These are phyloP conservation scores for Brachionus paranguensis DNA, from an alignment of 1,140 invertebrate genomes.

Conservation along the genomic window DNA sequence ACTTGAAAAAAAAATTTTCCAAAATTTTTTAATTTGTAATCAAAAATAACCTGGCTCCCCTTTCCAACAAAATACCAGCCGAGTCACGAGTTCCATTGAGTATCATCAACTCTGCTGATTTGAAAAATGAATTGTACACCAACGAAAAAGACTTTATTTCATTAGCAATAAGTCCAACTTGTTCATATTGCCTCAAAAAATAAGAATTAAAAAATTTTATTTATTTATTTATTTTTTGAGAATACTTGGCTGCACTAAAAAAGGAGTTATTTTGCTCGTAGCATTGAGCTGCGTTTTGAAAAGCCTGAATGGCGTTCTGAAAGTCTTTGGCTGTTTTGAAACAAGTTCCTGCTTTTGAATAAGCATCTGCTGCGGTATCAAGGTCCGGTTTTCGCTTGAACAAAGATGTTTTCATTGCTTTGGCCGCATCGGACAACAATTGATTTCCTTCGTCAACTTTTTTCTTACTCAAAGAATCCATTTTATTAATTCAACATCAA, in stretches of 20 bases:
- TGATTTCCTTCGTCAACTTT: constrained; percentile 16
- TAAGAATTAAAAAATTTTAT: not conserved
- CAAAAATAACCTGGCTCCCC: not conserved
- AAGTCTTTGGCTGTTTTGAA: constrained; percentile 33
- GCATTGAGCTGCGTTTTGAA: constrained; percentile 6
- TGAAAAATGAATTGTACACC: constrained; percentile 2
- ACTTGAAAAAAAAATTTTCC: not conserved
- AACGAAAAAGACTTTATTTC: not conserved
- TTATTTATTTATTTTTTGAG: not conserved
- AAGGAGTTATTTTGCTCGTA: not conserved
- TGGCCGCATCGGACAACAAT: not conserved
- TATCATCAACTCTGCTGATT: constrained; percentile 18
- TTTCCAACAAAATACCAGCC: constrained; percentile 14
- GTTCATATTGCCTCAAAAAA: constrained; percentile 34
- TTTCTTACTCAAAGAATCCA: constrained; percentile 32
- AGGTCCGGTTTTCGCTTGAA: constrained; percentile 35
- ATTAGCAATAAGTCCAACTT: not conserved
- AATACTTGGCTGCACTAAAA: constrained; percentile 30
- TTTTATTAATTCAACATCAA: not conserved
- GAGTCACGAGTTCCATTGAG: constrained; percentile 15
- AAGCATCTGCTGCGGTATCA: not conserved
- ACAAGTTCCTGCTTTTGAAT: constrained; percentile 5
- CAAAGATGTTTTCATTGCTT: constrained; percentile 26
- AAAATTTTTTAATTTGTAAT: not conserved
- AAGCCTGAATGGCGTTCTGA: constrained; percentile 25